Evolutionary conservation across 2,113 vertebrate genomes (phyloP).

Genomic region (Illadopsis cleaveri): DNA sequence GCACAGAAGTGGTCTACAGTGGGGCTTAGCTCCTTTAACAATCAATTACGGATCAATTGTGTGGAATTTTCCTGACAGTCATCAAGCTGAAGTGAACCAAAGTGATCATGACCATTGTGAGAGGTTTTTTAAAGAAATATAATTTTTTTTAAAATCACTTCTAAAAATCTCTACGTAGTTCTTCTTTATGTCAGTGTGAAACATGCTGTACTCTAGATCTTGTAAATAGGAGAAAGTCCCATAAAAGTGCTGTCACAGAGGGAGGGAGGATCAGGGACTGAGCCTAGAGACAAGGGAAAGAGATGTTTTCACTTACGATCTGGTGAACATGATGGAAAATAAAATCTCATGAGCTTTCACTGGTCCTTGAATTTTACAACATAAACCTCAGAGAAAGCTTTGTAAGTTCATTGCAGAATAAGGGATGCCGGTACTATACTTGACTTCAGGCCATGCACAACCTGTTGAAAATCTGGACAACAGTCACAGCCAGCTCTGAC

Average conservation of each 20-base stretch:
- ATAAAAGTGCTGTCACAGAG: neutral
- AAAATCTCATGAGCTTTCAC: neutral
- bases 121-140: neutral
- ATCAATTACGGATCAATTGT: neutral
- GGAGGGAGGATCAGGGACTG: neutral
- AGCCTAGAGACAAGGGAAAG: neutral
- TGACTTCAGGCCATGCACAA: neutral
- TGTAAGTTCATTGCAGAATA: neutral
- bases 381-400: neutral
- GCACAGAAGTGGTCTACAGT: neutral
- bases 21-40: neutral
- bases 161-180: neutral
- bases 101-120: neutral
- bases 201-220: neutral
- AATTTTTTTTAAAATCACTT: neutral
- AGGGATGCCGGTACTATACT: neutral
- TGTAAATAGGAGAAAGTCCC: neutral
- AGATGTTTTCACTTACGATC: neutral
- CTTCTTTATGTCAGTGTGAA: neutral
- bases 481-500: neutral
- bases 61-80: neutral
- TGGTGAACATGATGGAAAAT: neutral
- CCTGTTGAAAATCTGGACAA: constrained; percentile 14
- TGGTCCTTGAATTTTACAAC: neutral
- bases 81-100: neutral